A percentile compares a stretch with the other conserved stretches of the same genome.
phyloP scores from a whole-genome alignment of 2,113 vertebrate genomes.

The Nothoprocta pentlandii region DNA sequence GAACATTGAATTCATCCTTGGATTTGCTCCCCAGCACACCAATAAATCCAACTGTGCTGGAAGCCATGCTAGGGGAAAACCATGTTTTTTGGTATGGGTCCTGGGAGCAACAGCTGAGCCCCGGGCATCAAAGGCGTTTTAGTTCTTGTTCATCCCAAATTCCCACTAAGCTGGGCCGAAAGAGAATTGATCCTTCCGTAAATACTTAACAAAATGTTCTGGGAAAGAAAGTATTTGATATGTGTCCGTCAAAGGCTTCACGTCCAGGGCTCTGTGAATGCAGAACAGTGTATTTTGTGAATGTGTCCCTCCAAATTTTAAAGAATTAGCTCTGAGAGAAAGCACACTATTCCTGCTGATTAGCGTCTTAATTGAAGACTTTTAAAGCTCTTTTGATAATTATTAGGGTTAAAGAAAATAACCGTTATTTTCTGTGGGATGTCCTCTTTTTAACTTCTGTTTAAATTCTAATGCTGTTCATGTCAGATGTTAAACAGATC shows the following conservation, averaged over 20 bases:
- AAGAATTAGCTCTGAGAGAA: background rate
- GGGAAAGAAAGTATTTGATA: background rate
- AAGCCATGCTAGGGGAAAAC: background rate
- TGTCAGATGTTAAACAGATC: conserved; percentile 80
- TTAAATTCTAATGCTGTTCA: background rate
- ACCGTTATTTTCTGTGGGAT: background rate
- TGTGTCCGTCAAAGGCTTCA: background rate
- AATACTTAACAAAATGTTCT: background rate
- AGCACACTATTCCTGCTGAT: background rate
- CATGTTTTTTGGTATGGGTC: background rate
- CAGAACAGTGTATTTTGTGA: background rate
- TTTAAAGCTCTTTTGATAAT: background rate
- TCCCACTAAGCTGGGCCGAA: background rate
- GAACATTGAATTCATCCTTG: background rate
- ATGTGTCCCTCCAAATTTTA: background rate
- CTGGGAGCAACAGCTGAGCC: background rate
- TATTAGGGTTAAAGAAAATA: background rate
- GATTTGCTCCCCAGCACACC: background rate
- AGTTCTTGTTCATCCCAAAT: background rate
- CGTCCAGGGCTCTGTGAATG: background rate
- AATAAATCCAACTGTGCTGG: conserved; percentile 18
- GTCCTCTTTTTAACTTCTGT: background rate
- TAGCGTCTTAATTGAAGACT: background rate
- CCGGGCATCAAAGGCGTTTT: background rate
- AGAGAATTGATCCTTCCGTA: background rate